A percentile compares a stretch with the other conserved stretches of the same genome.
Evolutionary conservation across 2,797 vertebrate genomes (phyloP).

Genomic region (Pteronotus mesoamericanus): DNA sequence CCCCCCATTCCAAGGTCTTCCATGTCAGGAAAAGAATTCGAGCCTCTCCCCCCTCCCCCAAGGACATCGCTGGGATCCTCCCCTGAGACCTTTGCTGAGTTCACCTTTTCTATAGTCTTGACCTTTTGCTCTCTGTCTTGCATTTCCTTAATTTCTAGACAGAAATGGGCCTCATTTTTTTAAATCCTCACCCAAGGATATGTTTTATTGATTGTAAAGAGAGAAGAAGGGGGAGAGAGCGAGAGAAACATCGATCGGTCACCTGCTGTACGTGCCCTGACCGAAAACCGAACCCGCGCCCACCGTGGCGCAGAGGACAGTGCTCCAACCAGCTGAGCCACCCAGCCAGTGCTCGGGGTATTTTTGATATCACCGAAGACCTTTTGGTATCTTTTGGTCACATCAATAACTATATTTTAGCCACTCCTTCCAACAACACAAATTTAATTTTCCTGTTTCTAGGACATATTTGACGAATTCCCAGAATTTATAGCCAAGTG

Average conservation of each 20-base stretch:
- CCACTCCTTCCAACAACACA: not conserved
- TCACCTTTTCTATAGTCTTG: not conserved
- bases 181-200: no score
- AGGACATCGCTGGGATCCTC: not conserved
- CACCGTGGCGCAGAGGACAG: no score
- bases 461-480: not conserved
- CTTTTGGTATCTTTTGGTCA: not conserved
- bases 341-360: not conserved
- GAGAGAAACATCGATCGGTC: no score
- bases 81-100: not conserved
- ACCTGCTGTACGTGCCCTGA: no score
- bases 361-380: not conserved
- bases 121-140: not conserved
- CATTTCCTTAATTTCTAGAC: not conserved
- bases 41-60: not conserved
- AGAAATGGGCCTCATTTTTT: not conserved
- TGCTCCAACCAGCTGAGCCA: no score
- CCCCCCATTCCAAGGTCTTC: not conserved
- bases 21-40: not conserved
- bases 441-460: not conserved
- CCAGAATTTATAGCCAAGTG: not conserved
- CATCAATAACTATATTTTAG: not conserved
- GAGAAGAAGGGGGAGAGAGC: no score
- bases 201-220: no score
- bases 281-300: fast-evolving